A percentile compares a stretch with the other conserved stretches of the same genome.
phyloP scores from a whole-genome alignment of 2,113 vertebrate species.

The Ictalurus punctatus region DNA sequence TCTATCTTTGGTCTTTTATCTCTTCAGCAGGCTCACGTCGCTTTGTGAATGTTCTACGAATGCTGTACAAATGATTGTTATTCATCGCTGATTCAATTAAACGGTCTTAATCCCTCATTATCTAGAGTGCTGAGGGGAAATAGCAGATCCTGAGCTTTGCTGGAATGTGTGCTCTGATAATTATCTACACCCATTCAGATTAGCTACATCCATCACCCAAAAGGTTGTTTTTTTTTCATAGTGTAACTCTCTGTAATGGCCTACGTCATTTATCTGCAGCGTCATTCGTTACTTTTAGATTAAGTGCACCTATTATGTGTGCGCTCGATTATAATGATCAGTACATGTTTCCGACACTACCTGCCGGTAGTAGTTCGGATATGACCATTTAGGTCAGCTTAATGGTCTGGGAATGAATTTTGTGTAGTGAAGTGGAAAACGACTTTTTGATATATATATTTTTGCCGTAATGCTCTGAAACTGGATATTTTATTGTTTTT shows the following conservation, averaged over 20 bases:
- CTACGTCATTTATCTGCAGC: not conserved
- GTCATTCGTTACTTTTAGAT: not conserved
- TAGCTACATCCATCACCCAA: not conserved
- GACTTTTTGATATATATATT: not conserved
- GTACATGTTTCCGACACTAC: not conserved
- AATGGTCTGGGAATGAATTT: not conserved
- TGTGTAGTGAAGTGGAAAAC: not conserved
- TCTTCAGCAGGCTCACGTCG: not conserved
- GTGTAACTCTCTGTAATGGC: not conserved
- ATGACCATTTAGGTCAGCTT: not conserved
- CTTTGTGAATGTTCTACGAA: not conserved
- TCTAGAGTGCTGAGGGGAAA: slow-evolving; percentile 5
- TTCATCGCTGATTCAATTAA: not conserved
- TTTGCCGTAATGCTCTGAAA: not conserved
- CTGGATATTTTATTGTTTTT: not conserved
- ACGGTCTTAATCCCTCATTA: slow-evolving; percentile 8
- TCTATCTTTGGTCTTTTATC: not conserved
- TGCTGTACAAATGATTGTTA: not conserved
- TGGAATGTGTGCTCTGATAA: not conserved
- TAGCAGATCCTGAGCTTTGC: slow-evolving; percentile 6
- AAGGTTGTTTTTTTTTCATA: not conserved
- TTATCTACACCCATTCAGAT: not conserved
- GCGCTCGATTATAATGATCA: not conserved
- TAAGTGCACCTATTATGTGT: not conserved
- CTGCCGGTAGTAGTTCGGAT: not conserved